Evolutionary conservation across 2,113 vertebrate genomes (phyloP), one percentile per base, ranked within the genome.

Genomic region (Procavia capensis): DNA sequence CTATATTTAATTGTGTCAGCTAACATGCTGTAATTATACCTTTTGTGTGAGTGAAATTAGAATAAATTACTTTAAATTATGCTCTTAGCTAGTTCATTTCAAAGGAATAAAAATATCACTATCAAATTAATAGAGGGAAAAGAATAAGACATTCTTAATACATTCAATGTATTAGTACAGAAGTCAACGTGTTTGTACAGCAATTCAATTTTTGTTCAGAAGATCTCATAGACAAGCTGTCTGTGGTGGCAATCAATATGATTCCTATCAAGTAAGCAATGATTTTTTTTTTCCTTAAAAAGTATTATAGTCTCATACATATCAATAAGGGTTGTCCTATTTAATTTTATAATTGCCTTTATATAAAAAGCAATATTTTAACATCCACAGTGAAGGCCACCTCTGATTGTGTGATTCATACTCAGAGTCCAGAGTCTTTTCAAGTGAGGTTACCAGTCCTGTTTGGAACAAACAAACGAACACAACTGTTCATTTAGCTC

Each of bases 241-340:
- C 36, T 31, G 61, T 22, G 9, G 66, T 43, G 57, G 8, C 0
- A 78, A 1, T 94, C 47, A 94, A 91, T 89, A 61, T 94, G 24
- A 84, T 84, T 94, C 45, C 91, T 59, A 78, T 59, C 34, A 94
- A 96, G 3, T 76, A n/a, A 96, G 41, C 39, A 94, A 78, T 63
- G 16, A 54, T n/a, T 91, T 74, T 84, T 72, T 25, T 31, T 45
- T 29, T 27, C 59, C 34, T 92, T 6, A 87, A 93, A 90, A 92
- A 75, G 79, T 29, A 76, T 9, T 63, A 57, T 0, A 91, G 16
- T 57, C 41, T 66, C 31, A 47, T 92, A 85, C 14, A 74, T 74
- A 36, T 61, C 41, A 74, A 43, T 22, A 34, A n/a, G 9, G 1
- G 29, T 82, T 88, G 31, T 41, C n/a, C 85, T 43, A 45, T 95